Base-by-base conservation (phyloP, 1,140 invertebrate genomes). In the Aphis gossypii region DNA sequence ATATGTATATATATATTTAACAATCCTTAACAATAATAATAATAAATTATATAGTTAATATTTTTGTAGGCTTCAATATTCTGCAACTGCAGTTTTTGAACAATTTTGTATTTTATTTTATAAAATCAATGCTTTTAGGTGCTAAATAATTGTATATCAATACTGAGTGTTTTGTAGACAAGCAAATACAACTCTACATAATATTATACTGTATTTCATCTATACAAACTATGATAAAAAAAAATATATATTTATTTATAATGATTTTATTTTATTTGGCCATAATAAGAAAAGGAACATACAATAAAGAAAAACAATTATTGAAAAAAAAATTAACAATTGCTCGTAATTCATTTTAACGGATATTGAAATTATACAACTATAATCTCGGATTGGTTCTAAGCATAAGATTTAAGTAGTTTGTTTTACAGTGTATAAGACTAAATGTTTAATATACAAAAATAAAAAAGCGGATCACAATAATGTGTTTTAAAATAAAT, bases 241-340 rank as follows among this genome's bases (percentile, higher is more conserved):
- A 5, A 35, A 35, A n/a, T n/a, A 35, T 76, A 76, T 76, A 76
- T 14, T 18, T 76, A 14, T 76, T n/a, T 18, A 18, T 25, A 84
- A 84, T 84, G 35, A 41, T 84, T 84, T 84, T 84, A 21, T 89
- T 89, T 89, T 18, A 51, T 89, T 48, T 89, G 21, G 46, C 14
- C 87, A 51, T 44, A 90, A 44, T n/a, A 41, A 90, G 54, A 90
- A 89, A 90, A 90, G 89, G 89, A 90, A 90, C 89, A 90, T 90
- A 90, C 35, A 90, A 90, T 87, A 90, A 90, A 90, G 60, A 25
- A 90, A 90, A 56, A 90, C 51, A 56, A 56, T 90, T 90, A 90
- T 90, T 54, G 20, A 60, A 60, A 20, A 87, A n/a, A 30, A 48
- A n/a, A 20, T 87, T 41, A 48, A 30, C 60, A 76, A 48, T n/a